Base-by-base conservation (phyloP, 2,797 vertebrate species). In the Dicrostonyx torquatus region DNA sequence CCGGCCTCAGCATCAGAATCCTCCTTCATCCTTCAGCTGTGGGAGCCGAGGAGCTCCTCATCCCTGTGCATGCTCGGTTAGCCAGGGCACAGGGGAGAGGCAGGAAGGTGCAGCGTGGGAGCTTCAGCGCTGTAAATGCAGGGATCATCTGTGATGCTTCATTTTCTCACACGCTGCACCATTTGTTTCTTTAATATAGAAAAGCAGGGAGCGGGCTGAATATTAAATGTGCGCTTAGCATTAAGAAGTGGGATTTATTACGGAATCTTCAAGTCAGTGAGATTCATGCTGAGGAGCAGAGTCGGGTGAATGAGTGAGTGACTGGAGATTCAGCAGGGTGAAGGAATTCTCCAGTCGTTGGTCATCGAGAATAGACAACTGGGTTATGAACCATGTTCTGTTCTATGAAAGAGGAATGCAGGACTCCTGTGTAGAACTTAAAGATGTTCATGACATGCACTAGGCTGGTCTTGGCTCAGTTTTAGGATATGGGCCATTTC, bases 171-270 rank as follows among this genome's bases (percentile, higher is more conserved):
- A 55, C 0, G 31, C 75, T 60, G 90, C 77, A 18, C 66, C 37
- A 34, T 22, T 79, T 89, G 26, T 10, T 80, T 48, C 37, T 85
- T 92, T 84, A 80, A 26, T 89, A 45, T 77, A 73, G 75, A 58
- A 94, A 89, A 89, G 13, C 18, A 20, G 26, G 43, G 60, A 77
- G 62, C 18, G 9, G 34, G 24, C 82, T 87, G 34, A 80, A 18
- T 86, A 37, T 79, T 76, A 68, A 82, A 73, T 53, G 43, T 70
- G 13, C 40, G 20, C 92, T 91, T 50, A 9, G 24, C 72, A 37
- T 91, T 2, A 93, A 86, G 87, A 89, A 76, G 7, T 60, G 29
- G 68, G 73, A 60, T 87, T 60, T 70, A 77, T 72, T 84, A 73
- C 34, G 17, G 75, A 58, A 62, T 68, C 73, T 68, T 79, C 73